Evolutionary conservation across 2,888 invertebrate species (phyloP).

Genomic region (Flexamia atlantica): DNA sequence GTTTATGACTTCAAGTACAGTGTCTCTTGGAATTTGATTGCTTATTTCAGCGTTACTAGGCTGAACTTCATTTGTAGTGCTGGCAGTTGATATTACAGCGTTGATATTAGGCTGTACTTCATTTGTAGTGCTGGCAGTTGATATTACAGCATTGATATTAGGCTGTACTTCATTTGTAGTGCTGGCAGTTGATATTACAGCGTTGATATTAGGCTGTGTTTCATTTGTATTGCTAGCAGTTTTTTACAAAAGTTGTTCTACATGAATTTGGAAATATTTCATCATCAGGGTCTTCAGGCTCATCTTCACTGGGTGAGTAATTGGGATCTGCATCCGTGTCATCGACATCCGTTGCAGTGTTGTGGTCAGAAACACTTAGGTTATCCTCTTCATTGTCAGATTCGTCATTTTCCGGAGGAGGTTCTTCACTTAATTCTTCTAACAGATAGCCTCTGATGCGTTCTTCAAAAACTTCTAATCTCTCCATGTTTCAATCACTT

Average conservation of each 20-base stretch:
- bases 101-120: no score
- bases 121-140: not conserved
- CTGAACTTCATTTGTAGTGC: no score
- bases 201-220: not conserved
- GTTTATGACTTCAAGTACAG: constrained; percentile 20
- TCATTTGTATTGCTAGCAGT: not conserved
- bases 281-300: not conserved
- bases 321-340: constrained; percentile 9
- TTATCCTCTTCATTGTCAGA: constrained; percentile 32
- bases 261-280: no score
- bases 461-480: not conserved
- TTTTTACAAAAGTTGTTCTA: not conserved
- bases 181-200: not conserved
- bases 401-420: not conserved
- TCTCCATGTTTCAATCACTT: not conserved
- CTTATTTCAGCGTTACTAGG: no score
- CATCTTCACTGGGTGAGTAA: not conserved
- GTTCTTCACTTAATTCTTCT: not conserved
- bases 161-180: not conserved
- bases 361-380: not conserved
- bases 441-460: not conserved
- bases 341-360: not conserved
- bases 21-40: not conserved
- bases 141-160: not conserved
- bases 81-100: no score